phyloP scores from a whole-genome alignment of 2,113 vertebrate species.

The Varanus salvator region DNA sequence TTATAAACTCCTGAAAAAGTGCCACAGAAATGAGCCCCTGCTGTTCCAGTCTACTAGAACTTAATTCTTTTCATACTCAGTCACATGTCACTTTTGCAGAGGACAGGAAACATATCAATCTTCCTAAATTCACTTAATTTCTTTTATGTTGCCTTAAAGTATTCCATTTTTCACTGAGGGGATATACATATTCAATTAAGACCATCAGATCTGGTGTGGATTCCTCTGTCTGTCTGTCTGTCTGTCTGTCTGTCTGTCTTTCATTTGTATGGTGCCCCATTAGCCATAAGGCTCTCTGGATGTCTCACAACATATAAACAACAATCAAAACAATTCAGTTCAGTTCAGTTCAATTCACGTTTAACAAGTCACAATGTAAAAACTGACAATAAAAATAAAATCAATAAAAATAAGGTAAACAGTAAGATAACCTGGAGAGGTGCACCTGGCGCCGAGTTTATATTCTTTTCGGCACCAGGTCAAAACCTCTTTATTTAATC shows the following conservation, averaged over 20 bases:
- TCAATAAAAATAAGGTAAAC: too few relatives aligned
- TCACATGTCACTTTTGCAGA: not conserved
- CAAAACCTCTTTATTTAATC: too few relatives aligned
- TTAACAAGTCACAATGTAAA: too few relatives aligned
- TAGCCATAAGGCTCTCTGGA: too few relatives aligned
- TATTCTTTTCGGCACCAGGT: too few relatives aligned
- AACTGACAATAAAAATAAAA: too few relatives aligned
- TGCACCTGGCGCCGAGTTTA: too few relatives aligned
- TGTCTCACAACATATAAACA: too few relatives aligned
- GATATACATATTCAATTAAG: not conserved
- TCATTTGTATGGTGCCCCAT: too few relatives aligned
- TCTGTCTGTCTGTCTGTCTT: not conserved
- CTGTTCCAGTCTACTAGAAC: not conserved
- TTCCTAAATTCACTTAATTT: not conserved
- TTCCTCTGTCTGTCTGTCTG: fast-evolving
- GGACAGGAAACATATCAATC: not conserved
- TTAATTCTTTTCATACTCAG: not conserved
- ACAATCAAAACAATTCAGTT: too few relatives aligned
- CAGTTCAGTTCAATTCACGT: too few relatives aligned
- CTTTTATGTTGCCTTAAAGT: not conserved
- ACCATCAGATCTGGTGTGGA: not conserved
- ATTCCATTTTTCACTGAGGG: not conserved
- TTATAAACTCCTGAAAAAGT: not conserved
- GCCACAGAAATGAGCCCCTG: fast-evolving
- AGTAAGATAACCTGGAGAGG: too few relatives aligned